Evolutionary conservation across 2,888 invertebrate species (phyloP).

Genomic region (Alitta virens): DNA sequence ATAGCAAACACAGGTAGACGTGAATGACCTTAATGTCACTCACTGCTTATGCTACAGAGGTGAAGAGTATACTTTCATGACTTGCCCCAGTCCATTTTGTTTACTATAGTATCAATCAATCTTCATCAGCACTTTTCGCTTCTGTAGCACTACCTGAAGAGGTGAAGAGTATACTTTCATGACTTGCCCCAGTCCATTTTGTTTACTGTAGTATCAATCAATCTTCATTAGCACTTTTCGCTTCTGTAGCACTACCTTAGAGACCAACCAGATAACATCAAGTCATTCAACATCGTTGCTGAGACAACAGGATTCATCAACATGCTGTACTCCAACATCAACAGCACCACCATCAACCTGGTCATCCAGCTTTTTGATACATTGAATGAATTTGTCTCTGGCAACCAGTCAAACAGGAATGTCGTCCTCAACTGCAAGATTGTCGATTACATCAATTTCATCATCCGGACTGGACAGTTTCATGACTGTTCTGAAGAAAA

Average conservation of each 20-base stretch:
- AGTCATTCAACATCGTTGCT: slow-evolving; percentile 56
- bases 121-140: too few relatives aligned
- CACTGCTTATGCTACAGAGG: too few relatives aligned
- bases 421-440: slow-evolving; percentile 55
- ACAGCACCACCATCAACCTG: slow-evolving; percentile 48
- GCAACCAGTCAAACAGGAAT: slow-evolving; percentile 53
- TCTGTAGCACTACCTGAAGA: too few relatives aligned
- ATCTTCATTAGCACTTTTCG: too few relatives aligned
- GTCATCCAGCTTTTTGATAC: slow-evolving; percentile 55
- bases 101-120: too few relatives aligned
- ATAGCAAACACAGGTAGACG: too few relatives aligned
- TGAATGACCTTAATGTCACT: too few relatives aligned
- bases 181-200: too few relatives aligned
- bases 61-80: too few relatives aligned
- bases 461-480: slow-evolving; percentile 52
- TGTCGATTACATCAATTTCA: slow-evolving; percentile 57
- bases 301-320: slow-evolving; percentile 55
- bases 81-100: too few relatives aligned
- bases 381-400: slow-evolving; percentile 54
- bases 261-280: slow-evolving; percentile 57
- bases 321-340: slow-evolving; percentile 55
- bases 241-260: slow-evolving; percentile 52
- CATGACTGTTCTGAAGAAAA: slow-evolving; percentile 47
- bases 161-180: too few relatives aligned
- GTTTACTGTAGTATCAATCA: too few relatives aligned